Evolutionary conservation across 2,113 vertebrate genomes (phyloP).

Genomic region (Zosterops japonicus): DNA sequence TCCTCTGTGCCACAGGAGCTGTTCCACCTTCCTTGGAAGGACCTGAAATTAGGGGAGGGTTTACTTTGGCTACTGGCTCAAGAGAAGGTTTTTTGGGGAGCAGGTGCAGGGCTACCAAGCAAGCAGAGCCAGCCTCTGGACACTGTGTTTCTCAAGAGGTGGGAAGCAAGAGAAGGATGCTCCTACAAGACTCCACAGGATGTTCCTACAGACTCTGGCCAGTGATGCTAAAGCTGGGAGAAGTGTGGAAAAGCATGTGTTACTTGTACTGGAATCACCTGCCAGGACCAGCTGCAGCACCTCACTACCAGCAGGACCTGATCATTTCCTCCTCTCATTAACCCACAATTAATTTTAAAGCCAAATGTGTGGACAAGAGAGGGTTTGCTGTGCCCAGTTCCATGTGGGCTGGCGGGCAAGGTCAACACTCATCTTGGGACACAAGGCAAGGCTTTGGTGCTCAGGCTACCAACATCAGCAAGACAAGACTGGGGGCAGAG

Average conservation of each 20-base stretch:
- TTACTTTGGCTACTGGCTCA: background rate
- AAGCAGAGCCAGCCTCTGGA: background rate
- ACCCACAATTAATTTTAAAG: background rate
- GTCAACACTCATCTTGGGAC: background rate
- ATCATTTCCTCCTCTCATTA: background rate
- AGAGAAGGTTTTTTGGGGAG: background rate
- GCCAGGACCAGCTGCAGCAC: background rate
- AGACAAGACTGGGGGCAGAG: background rate
- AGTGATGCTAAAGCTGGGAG: background rate
- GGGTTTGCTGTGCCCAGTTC: background rate
- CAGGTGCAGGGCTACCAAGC: background rate
- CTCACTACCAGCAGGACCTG: background rate
- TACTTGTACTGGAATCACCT: background rate
- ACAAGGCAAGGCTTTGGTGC: background rate
- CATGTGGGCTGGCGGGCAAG: fast-evolving
- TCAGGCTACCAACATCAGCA: background rate
- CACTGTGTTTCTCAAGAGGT: background rate
- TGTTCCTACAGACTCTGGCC: background rate
- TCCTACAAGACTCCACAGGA: background rate
- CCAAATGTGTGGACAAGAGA: background rate
- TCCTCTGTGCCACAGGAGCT: constrained; percentile 37
- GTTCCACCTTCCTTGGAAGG: constrained; percentile 16
- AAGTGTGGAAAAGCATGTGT: fast-evolving
- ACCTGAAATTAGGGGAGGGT: constrained; percentile 49
- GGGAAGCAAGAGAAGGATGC: background rate